Conservation (phyloP, 2,888 invertebrate species). For the Xylota sylvarum region DNA sequence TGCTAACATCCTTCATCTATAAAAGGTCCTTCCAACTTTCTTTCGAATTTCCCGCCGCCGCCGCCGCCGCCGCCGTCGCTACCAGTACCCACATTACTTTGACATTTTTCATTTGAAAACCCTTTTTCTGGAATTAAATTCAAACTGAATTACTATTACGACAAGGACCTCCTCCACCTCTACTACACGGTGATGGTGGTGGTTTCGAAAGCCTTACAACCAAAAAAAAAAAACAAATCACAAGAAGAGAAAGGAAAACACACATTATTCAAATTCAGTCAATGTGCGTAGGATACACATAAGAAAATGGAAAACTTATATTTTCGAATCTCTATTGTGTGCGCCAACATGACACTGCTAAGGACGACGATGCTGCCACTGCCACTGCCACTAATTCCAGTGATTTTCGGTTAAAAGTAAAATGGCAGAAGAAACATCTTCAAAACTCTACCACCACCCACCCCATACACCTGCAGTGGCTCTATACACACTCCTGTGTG, state of each 20-base stretch:
- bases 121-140: conserved; percentile 36
- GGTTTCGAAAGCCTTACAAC: neutral
- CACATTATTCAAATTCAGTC: conserved; percentile 40
- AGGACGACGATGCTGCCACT: neutral
- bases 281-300: conserved; percentile 42
- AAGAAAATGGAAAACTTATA: conserved; percentile 40
- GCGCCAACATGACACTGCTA: neutral
- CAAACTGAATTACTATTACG: too few relatives aligned
- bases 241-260: conserved; percentile 9
- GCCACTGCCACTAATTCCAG: conserved; percentile 15
- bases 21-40: conserved; percentile 31
- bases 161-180: neutral
- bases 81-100: conserved; percentile 40
- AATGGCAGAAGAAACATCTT: conserved; percentile 54
- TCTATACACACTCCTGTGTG: neutral
- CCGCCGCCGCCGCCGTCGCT: neutral
- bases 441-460: conserved; percentile 40
- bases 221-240: neutral
- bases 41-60: conserved; percentile 20
- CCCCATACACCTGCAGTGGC: too few relatives aligned
- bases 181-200: too few relatives aligned
- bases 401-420: conserved; percentile 53
- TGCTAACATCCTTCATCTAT: neutral
- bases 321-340: neutral
- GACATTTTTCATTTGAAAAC: conserved; percentile 16